These are phyloP conservation scores for Ormyrus pomaceus DNA, from an alignment of 2,888 invertebrate species.

Conservation along the genomic window DNA sequence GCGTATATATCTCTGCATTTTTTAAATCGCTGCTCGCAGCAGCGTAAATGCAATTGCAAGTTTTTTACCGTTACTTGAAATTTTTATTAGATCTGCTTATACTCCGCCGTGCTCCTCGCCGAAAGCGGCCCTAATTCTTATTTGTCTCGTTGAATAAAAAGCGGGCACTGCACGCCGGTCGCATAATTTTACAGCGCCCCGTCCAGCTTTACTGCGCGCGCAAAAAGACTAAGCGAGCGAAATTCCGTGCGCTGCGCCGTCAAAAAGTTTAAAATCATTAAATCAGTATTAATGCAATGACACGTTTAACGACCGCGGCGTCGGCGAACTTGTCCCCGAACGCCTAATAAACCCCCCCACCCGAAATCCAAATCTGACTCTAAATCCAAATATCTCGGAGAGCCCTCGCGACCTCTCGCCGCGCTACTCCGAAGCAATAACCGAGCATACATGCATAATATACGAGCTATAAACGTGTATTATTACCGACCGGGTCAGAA, in stretches of 20 bases:
- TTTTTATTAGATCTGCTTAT: conserved; percentile 15
- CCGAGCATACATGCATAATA: conserved; percentile 55
- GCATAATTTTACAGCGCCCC: too few species aligned
- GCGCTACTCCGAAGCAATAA: conserved; percentile 4
- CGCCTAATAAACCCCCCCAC: conserved; percentile 17
- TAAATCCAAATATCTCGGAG: conserved; percentile 21
- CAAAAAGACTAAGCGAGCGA: too few species aligned
- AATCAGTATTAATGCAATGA: too few species aligned
- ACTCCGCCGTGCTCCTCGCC: neutral
- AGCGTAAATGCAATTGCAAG: conserved; percentile 17
- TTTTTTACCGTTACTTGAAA: conserved; percentile 1
- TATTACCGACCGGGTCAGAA: conserved; percentile 58
- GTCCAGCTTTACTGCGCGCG: too few species aligned
- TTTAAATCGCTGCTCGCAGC: conserved; percentile 19
- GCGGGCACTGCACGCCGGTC: too few species aligned
- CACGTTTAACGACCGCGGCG: too few species aligned
- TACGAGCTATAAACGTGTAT: conserved; percentile 58
- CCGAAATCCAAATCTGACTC: conserved; percentile 23
- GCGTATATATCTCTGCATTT: conserved; percentile 25
- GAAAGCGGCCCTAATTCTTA: too few species aligned
- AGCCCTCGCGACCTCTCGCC: neutral
- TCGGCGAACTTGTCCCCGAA: neutral
- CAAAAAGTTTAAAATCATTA: too few species aligned
- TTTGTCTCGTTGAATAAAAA: too few species aligned
- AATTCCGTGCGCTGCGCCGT: too few species aligned